Percentiles rank a stretch among this genome's conserved stretches.
These are phyloP conservation scores for Hemibagrus wyckioides DNA, from an alignment of 2,113 vertebrate genomes.

Conservation along the genomic window DNA sequence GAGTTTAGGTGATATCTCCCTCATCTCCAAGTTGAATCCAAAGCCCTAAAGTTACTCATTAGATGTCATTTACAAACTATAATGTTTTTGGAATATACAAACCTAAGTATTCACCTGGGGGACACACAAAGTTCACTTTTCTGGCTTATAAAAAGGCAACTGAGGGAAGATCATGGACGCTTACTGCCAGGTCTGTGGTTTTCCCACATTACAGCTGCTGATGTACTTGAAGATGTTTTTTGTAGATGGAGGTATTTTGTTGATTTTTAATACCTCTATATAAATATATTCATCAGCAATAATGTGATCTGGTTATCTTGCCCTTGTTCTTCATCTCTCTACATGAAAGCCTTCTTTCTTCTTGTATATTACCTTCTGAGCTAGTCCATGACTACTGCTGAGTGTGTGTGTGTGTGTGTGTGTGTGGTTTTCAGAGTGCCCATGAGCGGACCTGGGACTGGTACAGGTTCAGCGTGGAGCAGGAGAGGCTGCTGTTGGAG, in stretches of 20 bases:
- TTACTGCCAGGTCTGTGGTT: neutral
- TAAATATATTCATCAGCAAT: neutral
- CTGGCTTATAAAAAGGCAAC: neutral
- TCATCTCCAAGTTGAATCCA: neutral
- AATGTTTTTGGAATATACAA: neutral
- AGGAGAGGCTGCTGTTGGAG: slow-evolving; percentile 69
- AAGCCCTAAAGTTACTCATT: neutral
- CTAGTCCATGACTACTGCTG: slow-evolving; percentile 25
- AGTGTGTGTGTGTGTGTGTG: slow-evolving; percentile 43
- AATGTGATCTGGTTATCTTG: neutral
- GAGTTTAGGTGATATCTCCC: neutral
- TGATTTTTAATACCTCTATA: neutral
- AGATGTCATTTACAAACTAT: neutral
- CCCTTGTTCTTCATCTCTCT: no score
- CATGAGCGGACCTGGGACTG: slow-evolving; percentile 77
- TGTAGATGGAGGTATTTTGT: neutral
- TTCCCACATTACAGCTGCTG: neutral
- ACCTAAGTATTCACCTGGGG: neutral
- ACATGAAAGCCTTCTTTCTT: neutral
- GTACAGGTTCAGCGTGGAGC: slow-evolving; percentile 70
- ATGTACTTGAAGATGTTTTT: neutral
- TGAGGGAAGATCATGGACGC: no score
- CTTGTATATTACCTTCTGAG: neutral
- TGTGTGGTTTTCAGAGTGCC: slow-evolving; percentile 68
- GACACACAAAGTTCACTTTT: neutral